Conservation (phyloP, 2,113 vertebrate genomes). For the Clarias batrachus region DNA sequence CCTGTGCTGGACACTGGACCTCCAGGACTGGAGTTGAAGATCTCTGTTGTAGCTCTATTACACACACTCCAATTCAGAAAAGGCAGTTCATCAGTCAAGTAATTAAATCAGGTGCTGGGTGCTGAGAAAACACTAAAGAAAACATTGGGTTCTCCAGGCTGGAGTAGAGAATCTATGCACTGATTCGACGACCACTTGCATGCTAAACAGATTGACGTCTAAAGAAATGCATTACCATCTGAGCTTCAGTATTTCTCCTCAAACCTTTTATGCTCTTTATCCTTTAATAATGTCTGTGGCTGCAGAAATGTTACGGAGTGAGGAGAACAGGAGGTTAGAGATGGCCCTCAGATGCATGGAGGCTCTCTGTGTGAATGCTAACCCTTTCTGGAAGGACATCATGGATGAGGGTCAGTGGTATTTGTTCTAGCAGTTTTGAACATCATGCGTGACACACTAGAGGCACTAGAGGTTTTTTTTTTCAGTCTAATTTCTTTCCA, state of each 20-base stretch:
- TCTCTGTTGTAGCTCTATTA: too few species aligned
- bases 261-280: neutral
- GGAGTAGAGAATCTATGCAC: too few species aligned
- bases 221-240: neutral
- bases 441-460: neutral
- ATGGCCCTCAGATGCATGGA: slow-evolving; percentile 75
- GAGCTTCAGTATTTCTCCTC: neutral
- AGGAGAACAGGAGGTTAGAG: slow-evolving; percentile 61
- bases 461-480: too few species aligned
- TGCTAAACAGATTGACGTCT: too few species aligned
- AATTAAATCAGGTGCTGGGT: too few species aligned
- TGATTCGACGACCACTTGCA: too few species aligned
- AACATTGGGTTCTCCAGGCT: too few species aligned
- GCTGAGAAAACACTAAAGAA: too few species aligned
- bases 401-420: slow-evolving; percentile 68
- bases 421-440: neutral
- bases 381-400: slow-evolving; percentile 69
- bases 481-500: neutral
- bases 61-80: too few species aligned
- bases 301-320: slow-evolving; percentile 71
- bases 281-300: neutral
- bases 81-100: too few species aligned
- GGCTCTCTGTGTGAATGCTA: slow-evolving; percentile 70
- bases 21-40: too few species aligned
- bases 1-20: too few species aligned